These are phyloP conservation scores for Leucosticte australis DNA, from an alignment of 2,113 vertebrate species.

Conservation along the genomic window DNA sequence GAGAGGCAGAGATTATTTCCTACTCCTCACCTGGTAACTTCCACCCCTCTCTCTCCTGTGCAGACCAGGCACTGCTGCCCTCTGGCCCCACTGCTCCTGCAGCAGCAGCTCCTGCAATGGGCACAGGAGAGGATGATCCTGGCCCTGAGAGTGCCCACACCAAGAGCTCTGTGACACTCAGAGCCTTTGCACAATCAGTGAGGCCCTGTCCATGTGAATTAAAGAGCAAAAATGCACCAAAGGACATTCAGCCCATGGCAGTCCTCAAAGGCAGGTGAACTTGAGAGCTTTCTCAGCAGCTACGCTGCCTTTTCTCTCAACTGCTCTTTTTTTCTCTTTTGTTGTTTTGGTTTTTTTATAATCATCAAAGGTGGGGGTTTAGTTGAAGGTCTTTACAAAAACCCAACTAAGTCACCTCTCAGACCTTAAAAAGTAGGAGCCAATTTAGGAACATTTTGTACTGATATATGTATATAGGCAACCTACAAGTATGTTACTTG, in stretches of 20 bases:
- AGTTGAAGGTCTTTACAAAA: background rate
- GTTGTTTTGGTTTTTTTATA: background rate
- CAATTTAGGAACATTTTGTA: background rate
- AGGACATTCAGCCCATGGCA: background rate
- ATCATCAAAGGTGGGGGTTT: background rate
- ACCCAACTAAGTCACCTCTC: accelerated
- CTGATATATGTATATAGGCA: no score
- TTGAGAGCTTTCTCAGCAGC: background rate
- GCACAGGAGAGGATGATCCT: background rate
- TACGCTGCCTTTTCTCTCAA: background rate
- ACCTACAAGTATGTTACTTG: background rate
- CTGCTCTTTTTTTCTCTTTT: no score
- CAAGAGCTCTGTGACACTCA: background rate
- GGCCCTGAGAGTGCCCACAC: background rate
- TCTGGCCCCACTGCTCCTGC: background rate
- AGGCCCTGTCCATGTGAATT: background rate
- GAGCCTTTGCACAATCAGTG: background rate
- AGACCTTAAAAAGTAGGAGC: background rate
- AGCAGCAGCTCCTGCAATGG: background rate
- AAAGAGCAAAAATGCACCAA: background rate
- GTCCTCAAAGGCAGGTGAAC: background rate
- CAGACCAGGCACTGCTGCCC: background rate
- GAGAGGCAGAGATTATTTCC: background rate
- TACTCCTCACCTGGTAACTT: background rate
- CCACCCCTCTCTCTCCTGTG: background rate